A percentile compares a stretch with the other conserved stretches of the same genome.
Conservation (phyloP, 1,140 invertebrate species). For the Drosophila bipectinata region DNA sequence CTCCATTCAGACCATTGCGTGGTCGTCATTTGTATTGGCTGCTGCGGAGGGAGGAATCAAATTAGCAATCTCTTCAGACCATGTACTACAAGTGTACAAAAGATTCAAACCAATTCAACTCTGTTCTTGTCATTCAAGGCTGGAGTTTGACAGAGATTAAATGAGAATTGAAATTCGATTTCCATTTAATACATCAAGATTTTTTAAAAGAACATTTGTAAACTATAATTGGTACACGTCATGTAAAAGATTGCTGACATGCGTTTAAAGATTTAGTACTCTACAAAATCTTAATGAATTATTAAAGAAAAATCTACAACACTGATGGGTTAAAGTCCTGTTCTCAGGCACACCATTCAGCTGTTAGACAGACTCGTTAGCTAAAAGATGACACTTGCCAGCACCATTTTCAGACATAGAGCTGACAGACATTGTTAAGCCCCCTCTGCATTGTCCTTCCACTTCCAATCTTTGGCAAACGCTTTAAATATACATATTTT, state of each 20-base stretch:
- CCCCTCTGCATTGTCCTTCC: conserved; percentile 45
- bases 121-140: background rate
- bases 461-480: conserved; percentile 44
- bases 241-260: no score
- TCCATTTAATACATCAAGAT: background rate
- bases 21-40: conserved; percentile 41
- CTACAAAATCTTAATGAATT: no score
- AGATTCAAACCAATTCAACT: conserved; percentile 27
- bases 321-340: background rate
- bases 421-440: conserved; percentile 49
- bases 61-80: conserved; percentile 51
- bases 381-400: conserved; percentile 26
- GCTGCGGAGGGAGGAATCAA: conserved; percentile 24
- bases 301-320: background rate
- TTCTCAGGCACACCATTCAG: background rate
- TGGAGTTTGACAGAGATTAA: conserved; percentile 13
- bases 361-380: conserved; percentile 6
- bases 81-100: conserved; percentile 30
- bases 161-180: conserved; percentile 7
- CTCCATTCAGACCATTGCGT: background rate
- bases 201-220: background rate
- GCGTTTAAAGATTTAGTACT: no score
- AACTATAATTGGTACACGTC: background rate
- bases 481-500: conserved; percentile 79
- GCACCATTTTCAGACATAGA: conserved; percentile 30